Conservation (phyloP, 2,888 invertebrate species). For the Spilosoma lubricipeda region DNA sequence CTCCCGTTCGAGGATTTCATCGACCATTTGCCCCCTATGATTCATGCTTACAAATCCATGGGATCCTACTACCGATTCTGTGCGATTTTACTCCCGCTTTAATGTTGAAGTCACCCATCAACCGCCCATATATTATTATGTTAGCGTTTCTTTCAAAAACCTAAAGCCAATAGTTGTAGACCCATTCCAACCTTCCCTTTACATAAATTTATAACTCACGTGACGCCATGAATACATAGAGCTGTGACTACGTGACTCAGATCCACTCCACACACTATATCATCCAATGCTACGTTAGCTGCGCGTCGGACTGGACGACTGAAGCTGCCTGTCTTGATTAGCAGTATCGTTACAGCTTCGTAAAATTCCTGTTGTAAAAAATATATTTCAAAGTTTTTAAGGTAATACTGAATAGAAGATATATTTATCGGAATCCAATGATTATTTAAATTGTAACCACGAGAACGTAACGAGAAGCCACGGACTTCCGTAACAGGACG, state of each 20-base stretch:
- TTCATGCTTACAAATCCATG: no score
- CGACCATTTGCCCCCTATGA: no score
- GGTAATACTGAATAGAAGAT: no score
- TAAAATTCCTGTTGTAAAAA: constrained; percentile 87
- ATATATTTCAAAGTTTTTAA: not conserved
- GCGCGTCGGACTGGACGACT: constrained; percentile 91
- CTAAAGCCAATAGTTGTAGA: not conserved
- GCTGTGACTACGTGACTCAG: constrained; percentile 85
- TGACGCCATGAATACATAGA: constrained; percentile 76
- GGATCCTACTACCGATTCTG: not conserved
- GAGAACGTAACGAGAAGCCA: no score
- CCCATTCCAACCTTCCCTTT: not conserved
- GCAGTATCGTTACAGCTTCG: constrained; percentile 88
- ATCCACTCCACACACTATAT: constrained; percentile 89
- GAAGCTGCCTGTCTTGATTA: constrained; percentile 90
- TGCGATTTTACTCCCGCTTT: not conserved
- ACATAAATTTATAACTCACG: constrained; percentile 52
- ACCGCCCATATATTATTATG: no score
- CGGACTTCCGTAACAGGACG: no score
- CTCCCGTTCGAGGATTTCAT: no score
- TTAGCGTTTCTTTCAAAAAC: no score
- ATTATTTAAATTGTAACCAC: no score
- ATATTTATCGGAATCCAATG: no score
- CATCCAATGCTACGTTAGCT: constrained; percentile 89
- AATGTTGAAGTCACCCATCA: no score